Evolutionary conservation across 64 coral and sea anemone species (phyloP).

Genomic region (Astreopora myriophthalma): DNA sequence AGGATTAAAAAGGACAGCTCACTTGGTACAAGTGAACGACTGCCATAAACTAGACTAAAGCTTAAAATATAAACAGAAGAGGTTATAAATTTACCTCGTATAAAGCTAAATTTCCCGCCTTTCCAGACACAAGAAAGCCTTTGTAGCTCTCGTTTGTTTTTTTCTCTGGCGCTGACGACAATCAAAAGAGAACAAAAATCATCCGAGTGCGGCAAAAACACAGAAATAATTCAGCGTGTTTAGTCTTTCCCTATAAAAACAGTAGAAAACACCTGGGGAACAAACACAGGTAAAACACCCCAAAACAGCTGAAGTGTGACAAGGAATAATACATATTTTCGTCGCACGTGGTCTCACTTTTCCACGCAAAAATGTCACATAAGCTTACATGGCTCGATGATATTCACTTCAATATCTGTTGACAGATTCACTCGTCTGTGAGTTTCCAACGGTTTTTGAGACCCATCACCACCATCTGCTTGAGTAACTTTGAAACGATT

Average conservation of each 20-base stretch:
- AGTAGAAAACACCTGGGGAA: not conserved
- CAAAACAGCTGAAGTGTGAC: conserved; percentile 24
- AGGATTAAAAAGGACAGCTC: conserved; percentile 19
- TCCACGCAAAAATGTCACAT: no score
- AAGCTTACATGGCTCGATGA: conserved; percentile 65
- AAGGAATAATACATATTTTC: not conserved
- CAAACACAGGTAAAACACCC: not conserved
- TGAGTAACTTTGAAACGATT: conserved; percentile 79
- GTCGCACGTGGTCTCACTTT: not conserved
- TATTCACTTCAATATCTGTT: conserved; percentile 69
- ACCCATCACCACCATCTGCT: not conserved
- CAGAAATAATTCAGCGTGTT: not conserved
- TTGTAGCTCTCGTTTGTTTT: conserved; percentile 3
- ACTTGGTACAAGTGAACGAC: not conserved
- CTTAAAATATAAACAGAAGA: not conserved
- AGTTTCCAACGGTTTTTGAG: not conserved
- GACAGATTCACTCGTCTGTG: conserved; percentile 68
- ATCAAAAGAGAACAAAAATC: not conserved
- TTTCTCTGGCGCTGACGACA: conserved; percentile 25
- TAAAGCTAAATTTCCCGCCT: conserved; percentile 86
- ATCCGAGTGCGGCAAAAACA: not conserved
- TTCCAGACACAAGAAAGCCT: conserved; percentile 17
- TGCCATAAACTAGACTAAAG: not conserved
- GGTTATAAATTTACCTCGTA: conserved; percentile 68
- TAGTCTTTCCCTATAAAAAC: not conserved